These are phyloP conservation scores for Hirtodrosophila cameraria DNA, from an alignment of 2,888 invertebrate species.

Conservation along the genomic window DNA sequence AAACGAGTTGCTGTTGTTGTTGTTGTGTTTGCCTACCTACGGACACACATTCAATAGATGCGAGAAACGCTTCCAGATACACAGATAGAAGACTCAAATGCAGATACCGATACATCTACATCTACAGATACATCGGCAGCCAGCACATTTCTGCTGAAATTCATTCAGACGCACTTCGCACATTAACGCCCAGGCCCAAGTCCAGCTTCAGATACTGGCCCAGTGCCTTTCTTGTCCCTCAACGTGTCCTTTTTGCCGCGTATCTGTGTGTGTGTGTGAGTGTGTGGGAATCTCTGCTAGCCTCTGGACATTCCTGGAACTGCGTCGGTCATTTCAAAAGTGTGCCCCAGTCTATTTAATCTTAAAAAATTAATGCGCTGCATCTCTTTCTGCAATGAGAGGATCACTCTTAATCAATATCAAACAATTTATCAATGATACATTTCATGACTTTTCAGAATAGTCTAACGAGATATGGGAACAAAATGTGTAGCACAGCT, in stretches of 20 bases:
- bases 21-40: constrained; percentile 19
- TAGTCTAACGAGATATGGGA: constrained; percentile 1
- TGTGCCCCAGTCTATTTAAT: constrained; percentile 47
- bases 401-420: constrained; percentile 64
- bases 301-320: constrained; percentile 66
- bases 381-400: constrained; percentile 5
- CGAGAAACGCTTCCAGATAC: constrained; percentile 16
- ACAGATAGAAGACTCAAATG: constrained; percentile 11
- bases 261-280: constrained; percentile 6
- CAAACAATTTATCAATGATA: constrained; percentile 59
- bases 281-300: constrained; percentile 66
- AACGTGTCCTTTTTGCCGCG: constrained; percentile 46
- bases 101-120: constrained; percentile 40
- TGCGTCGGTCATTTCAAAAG: constrained; percentile 74
- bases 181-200: constrained; percentile 66
- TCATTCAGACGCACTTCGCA: constrained; percentile 79
- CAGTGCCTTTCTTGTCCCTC: constrained; percentile 26
- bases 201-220: neutral
- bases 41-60: constrained; percentile 36
- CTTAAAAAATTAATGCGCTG: constrained; percentile 53
- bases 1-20: constrained; percentile 52
- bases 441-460: constrained; percentile 13
- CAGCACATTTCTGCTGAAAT: constrained; percentile 65
- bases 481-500: constrained; percentile 39
- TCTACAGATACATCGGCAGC: constrained; percentile 1